Evolutionary conservation across 2,888 invertebrate species (phyloP), one percentile per base, ranked within the genome.

Genomic region (Lithophane ornitopus): DNA sequence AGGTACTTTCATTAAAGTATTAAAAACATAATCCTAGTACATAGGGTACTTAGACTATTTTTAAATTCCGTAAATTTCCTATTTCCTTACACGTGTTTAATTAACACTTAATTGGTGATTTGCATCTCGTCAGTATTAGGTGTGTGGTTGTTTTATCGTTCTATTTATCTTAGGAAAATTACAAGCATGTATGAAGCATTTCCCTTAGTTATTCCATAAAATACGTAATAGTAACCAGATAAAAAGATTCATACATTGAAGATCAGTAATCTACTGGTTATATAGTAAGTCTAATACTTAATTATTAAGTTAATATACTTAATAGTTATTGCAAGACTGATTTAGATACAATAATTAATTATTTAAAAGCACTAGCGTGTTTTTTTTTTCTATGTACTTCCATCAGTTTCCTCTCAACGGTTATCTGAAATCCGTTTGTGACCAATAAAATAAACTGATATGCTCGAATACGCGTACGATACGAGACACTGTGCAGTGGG

Each of bases 1-100:
- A 34, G 9, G 6, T n/a, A 66, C 72, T 74, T 78, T 81, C 61
- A 62, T 68, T 52, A 28, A 46, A 46, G 16, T 67, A 28, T 46
- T 46, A 8, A 26, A 34, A 46, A 34, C 3, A 67, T 34, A 34
- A 34, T 3, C 3, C 34, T 34, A 34, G 34, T 34, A 34, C 34
- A 34, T 34, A n/a, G n/a, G n/a, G n/a, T n/a, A n/a, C n/a, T n/a
- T n/a, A n/a, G n/a, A n/a, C n/a, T n/a, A n/a, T n/a, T n/a, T 58
- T 54, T 26, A n/a, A 70, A 46, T 58, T 44, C 22, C 9, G 4
- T 56, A 11, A 70, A 44, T 46, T 7, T 16, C 26, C 16, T 70
- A 46, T 44, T n/a, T 70, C 28, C 22, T 72, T 26, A 72, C 28
- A 71, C 22, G 26, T 44, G 26, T 56, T 46, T 22, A 46, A 56